A percentile compares a stretch with the other conserved stretches of the same genome.
Conservation (phyloP, 2,797 vertebrate genomes). For the Hipposideros larvatus region DNA sequence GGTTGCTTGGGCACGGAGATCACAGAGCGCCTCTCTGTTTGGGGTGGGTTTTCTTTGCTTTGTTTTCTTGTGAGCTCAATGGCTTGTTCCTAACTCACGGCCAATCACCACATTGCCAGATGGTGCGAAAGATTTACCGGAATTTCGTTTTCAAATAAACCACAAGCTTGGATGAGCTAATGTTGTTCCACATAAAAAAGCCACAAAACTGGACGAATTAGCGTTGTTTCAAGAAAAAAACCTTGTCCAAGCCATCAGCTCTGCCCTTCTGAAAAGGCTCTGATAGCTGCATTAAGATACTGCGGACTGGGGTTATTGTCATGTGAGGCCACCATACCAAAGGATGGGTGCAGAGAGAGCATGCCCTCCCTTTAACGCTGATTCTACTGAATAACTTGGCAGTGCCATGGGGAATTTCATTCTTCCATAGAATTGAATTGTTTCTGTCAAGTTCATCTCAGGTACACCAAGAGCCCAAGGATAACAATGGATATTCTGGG, state of each 20-base stretch:
- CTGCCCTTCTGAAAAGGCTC: slow-evolving; percentile 76
- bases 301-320: not conserved
- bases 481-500: not conserved
- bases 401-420: not conserved
- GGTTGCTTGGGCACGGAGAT: slow-evolving; percentile 24
- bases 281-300: not conserved
- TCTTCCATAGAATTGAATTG: not conserved
- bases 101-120: slow-evolving; percentile 85
- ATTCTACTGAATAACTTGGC: not conserved
- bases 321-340: not conserved
- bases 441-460: not conserved
- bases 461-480: not conserved
- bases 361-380: not conserved
- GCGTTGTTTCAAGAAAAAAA: slow-evolving; percentile 85
- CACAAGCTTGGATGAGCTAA: slow-evolving; percentile 90
- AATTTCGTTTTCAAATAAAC: slow-evolving; percentile 91
- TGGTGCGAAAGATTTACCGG: slow-evolving; percentile 88
- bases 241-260: slow-evolving; percentile 81
- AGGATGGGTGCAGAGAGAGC: not conserved
- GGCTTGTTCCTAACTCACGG: slow-evolving; percentile 70
- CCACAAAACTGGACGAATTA: slow-evolving; percentile 89
- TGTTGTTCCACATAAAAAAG: slow-evolving; percentile 89
- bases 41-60: slow-evolving; percentile 75
- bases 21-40: slow-evolving; percentile 72
- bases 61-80: slow-evolving; percentile 85